Evolutionary conservation across 2,888 invertebrate genomes (phyloP).

Genomic region (Temnothorax rugatulus): DNA sequence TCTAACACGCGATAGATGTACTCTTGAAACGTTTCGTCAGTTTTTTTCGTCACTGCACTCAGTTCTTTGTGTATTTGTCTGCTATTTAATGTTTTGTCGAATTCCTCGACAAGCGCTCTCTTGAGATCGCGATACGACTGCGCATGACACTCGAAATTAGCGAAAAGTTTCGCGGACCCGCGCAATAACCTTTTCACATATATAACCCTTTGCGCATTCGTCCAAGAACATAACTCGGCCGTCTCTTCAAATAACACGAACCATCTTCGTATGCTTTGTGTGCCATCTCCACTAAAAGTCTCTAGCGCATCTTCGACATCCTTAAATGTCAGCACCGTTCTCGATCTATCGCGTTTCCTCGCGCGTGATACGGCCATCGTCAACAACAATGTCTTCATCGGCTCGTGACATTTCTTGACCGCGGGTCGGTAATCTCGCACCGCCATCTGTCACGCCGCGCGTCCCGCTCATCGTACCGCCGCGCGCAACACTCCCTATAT

Average conservation of each 20-base stretch:
- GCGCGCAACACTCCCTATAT: too few relatives aligned
- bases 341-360: too few relatives aligned
- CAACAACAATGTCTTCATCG: too few relatives aligned
- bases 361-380: too few relatives aligned
- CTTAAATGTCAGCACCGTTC: background rate
- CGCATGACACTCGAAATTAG: conserved; percentile 17
- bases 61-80: conserved; percentile 38
- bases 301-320: background rate
- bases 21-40: conserved; percentile 41
- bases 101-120: conserved; percentile 35
- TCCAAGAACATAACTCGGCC: background rate
- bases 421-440: too few relatives aligned
- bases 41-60: conserved; percentile 26
- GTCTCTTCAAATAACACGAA: background rate
- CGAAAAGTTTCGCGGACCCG: conserved; percentile 41
- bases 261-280: background rate
- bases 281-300: conserved; percentile 11
- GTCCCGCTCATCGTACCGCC: too few relatives aligned
- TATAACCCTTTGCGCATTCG: background rate
- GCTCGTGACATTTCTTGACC: too few relatives aligned
- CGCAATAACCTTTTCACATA: conserved; percentile 29
- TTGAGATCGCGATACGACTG: background rate
- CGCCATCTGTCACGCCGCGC: too few relatives aligned
- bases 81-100: conserved; percentile 13
- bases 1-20: conserved; percentile 30